Evolutionary conservation across 1,140 invertebrate species (phyloP).

Genomic region (Leptonema lineaticorne): DNA sequence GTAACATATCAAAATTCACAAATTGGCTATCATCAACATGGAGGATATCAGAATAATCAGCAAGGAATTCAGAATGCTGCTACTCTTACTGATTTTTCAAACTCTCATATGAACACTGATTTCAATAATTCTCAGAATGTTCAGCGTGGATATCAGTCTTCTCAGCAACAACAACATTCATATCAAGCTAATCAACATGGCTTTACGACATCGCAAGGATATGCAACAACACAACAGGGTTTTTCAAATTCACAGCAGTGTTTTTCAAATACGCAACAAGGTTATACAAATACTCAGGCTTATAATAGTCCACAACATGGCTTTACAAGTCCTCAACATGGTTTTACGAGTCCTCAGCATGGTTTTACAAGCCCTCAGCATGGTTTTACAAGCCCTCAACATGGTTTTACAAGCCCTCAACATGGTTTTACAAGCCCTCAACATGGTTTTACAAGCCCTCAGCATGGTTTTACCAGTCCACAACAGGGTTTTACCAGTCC

Average conservation of each 20-base stretch:
- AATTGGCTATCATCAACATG: slow-evolving; percentile 3
- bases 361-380: slow-evolving; percentile 32
- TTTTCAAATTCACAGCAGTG: slow-evolving; percentile 31
- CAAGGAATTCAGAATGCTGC: slow-evolving; percentile 41
- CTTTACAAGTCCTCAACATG: slow-evolving; percentile 42
- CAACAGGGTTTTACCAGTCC: slow-evolving; percentile 27
- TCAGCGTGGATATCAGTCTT: slow-evolving; percentile 20
- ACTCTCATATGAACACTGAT: too few relatives aligned
- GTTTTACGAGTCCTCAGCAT: slow-evolving; percentile 28
- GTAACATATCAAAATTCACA: slow-evolving; percentile 14
- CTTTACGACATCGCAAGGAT: slow-evolving; percentile 42
- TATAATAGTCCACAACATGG: too few relatives aligned
- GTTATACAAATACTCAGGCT: slow-evolving; percentile 42
- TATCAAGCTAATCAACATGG: slow-evolving; percentile 18
- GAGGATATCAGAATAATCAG: slow-evolving; percentile 43
- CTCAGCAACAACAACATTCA: too few relatives aligned
- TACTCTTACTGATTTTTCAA: slow-evolving; percentile 37
- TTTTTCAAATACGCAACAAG: slow-evolving; percentile 30
- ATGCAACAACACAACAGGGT: slow-evolving; percentile 23
- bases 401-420: slow-evolving; percentile 21
- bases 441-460: slow-evolving; percentile 30
- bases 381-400: slow-evolving; percentile 25
- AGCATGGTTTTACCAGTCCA: slow-evolving; percentile 31
- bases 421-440: slow-evolving; percentile 32
- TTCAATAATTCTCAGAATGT: slow-evolving; percentile 9